Percentiles rank a stretch among this genome's conserved stretches.
phyloP scores from a whole-genome alignment of 2,888 invertebrate species.

The Neoitamus cyanurus region DNA sequence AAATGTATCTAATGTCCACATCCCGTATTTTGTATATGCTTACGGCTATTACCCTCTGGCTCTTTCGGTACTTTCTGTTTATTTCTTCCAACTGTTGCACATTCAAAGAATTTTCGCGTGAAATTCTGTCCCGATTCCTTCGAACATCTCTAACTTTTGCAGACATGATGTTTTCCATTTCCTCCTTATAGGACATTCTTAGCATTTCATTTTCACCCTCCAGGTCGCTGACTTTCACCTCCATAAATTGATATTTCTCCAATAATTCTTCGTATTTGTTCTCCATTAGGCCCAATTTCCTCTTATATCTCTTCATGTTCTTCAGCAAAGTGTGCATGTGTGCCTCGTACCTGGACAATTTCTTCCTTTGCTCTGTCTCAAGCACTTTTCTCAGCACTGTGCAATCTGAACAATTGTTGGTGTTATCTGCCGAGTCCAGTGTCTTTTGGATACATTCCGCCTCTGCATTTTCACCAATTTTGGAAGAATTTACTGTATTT shows the following conservation, averaged over 20 bases:
- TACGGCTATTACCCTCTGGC: conserved; percentile 56
- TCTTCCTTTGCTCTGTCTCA: conserved; percentile 57
- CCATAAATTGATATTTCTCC: conserved; percentile 55
- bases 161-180: conserved; percentile 11
- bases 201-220: conserved; percentile 5
- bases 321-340: conserved; percentile 57
- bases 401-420: conserved; percentile 45
- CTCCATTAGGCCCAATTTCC: conserved; percentile 54
- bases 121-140: background rate
- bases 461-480: background rate
- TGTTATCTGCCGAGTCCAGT: conserved; percentile 17
- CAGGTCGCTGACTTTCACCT: conserved; percentile 54
- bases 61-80: conserved; percentile 54
- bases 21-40: conserved; percentile 23
- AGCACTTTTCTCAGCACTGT: conserved; percentile 58
- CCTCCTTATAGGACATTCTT: background rate
- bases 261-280: conserved; percentile 51
- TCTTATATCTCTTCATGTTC: conserved; percentile 57
- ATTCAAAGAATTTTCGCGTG: background rate
- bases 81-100: background rate
- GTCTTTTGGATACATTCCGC: conserved; percentile 7
- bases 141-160: background rate
- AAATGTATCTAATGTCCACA: background rate
- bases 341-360: conserved; percentile 57
- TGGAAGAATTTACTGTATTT: background rate